Evolutionary conservation across 2,113 vertebrate genomes (phyloP), one percentile per base, ranked within the genome.

Genomic region (Mormyrus iriodes): DNA sequence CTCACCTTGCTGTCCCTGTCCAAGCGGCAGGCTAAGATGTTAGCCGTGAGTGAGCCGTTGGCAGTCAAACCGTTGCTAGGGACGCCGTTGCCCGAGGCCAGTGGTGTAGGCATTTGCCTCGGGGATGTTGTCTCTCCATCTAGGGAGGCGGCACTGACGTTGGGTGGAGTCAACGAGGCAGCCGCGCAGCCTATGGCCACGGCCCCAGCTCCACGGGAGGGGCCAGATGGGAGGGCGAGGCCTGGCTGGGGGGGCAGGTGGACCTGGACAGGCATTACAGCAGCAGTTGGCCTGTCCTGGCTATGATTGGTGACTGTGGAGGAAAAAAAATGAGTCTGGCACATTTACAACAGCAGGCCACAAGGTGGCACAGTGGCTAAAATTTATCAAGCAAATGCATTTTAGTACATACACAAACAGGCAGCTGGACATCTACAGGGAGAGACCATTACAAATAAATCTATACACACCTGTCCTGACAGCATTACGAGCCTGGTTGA

Each of bases 401-500:
- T 82, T 21, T 10, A 44, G 15, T 15, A 44, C 17, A 42, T 19
- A 42, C 42, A 44, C 5, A 39, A 31, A 39, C 35, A 21, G 17
- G 9, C 79, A 21, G 21, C 21, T 83, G 15, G 4, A 24, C 76
- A 44, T 27, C 24, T 65, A 65, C n/a, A 27, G 58, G n/a, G 46
- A 21, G 24, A 12, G 82, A 46, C 82, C 19, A 49, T 85, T 7
- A 44, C 19, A 83, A 46, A 39, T 46, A 46, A 46, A 83, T 3
- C 4, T 42, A 39, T 39, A 39, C 39, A 24, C 95, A 99, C 98
- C 98, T 95, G 98, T 98, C 93, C 98, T 94, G 91, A 96, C 98
- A 0, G 97, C 97, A 46, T 95, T 98, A 90, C 98, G 98, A 90
- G 98, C 98, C 94, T 99, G 98, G 93, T 97, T 99, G 86, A 99